phyloP scores from a whole-genome alignment of 2,797 vertebrate species.

The Anguilla megastoma region DNA sequence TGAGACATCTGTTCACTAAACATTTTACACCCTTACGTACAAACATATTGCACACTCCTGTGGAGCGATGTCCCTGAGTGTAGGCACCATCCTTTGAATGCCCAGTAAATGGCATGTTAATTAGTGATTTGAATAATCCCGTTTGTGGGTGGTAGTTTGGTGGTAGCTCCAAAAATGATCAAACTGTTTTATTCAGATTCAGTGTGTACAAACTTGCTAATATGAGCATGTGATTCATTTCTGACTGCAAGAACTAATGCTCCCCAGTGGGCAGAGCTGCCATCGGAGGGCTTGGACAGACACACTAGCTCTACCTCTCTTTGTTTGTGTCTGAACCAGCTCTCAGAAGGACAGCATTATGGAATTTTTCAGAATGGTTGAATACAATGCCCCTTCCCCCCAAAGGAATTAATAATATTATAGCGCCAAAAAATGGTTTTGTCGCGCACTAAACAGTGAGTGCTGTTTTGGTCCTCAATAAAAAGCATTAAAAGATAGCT shows the following conservation, averaged over 20 bases:
- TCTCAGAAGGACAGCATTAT: not conserved
- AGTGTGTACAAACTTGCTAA: not conserved
- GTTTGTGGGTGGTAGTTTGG: not conserved
- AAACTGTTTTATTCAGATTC: conserved; percentile 4
- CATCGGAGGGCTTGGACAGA: not conserved
- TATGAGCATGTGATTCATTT: not conserved
- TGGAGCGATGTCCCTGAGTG: conserved; percentile 5
- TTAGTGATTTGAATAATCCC: not conserved
- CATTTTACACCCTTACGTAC: not conserved
- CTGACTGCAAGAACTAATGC: not conserved
- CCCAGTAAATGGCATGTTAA: not conserved
- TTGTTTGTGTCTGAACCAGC: not conserved
- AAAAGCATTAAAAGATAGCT: not conserved
- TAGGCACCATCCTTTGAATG: not conserved
- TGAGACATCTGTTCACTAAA: conserved; percentile 19
- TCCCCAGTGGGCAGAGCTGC: not conserved
- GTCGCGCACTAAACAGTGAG: not conserved
- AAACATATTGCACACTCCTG: conserved; percentile 17
- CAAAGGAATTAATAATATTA: not conserved
- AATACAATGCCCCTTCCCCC: not conserved
- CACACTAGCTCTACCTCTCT: not conserved
- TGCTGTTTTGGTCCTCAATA: not conserved
- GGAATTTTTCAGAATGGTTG: not conserved
- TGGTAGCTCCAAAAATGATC: conserved; percentile 3
- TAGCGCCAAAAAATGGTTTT: not conserved